Base-by-base conservation (phyloP, 2,113 vertebrate genomes). In the Tetrax tetrax region DNA sequence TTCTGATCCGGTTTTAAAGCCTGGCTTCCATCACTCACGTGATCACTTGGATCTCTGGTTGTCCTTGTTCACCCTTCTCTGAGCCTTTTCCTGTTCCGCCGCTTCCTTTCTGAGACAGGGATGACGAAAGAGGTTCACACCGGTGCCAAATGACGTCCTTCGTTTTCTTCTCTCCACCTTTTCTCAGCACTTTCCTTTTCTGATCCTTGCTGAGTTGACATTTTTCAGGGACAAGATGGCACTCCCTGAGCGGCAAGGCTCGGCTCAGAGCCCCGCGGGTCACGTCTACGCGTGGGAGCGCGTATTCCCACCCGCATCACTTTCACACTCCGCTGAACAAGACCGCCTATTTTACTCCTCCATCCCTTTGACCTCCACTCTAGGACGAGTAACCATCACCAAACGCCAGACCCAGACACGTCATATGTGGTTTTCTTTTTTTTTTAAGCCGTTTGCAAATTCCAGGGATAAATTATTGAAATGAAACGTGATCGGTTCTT, bases 211-310 rank as follows among this genome's bases (percentile, higher is more conserved):
- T 45, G 61, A 75, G 60, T 5, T 50, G 41, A 24, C 10, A 24
- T 56, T 43, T 69, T 69, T 43, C 12, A 61, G 61, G 33, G n/a
- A 35, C 17, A 27, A 25, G 60, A 28, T 0, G 1, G 10, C 0
- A 0, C n/a, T 48, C n/a, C 60, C 15, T 19, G 35, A 31, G 35
- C 2, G 2, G 21, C 7, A 41, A 60, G 25, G 56, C 63, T 54
- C 24, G 15, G 17, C 24, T 35, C 63, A 70, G 88, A 56, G 27
- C 47, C 31, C 35, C 0, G 0, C 7, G 9, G 27, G 54, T 53
- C 47, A 21, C 1, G 14, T 22, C 48, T 25, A 18, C 2, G 1
- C 0, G 2, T 57, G 53, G 57, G 45, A 43, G 6, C 12, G 6
- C 27, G 14, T 48, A 18, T 64, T 59, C 37, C 57, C 45, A 86